These are phyloP conservation scores for Peromyscus aztecus DNA, from an alignment of 2,797 vertebrate genomes.

Conservation along the genomic window DNA sequence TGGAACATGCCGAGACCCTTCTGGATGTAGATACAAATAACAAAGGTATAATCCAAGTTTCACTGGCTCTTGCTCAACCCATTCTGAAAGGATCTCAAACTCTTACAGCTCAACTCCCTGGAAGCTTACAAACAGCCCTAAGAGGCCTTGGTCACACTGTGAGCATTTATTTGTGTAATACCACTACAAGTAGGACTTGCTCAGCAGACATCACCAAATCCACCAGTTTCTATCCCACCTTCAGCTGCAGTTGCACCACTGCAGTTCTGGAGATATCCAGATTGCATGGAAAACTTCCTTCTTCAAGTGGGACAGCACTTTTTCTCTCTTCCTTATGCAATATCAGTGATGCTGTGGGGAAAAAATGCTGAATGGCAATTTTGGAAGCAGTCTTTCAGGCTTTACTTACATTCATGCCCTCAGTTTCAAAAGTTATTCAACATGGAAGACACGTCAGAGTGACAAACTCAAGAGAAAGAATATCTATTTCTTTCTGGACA, in stretches of 20 bases:
- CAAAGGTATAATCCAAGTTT: constrained; percentile 12
- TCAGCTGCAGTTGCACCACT: neutral
- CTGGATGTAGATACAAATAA: neutral
- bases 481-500: neutral
- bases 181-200: neutral
- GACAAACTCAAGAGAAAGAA: neutral
- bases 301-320: fast-evolving
- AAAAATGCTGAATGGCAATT: neutral
- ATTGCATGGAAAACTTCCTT: fast-evolving
- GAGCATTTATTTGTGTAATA: neutral
- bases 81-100: neutral
- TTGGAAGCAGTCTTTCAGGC: neutral
- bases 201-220: neutral
- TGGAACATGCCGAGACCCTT: neutral
- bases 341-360: neutral
- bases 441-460: neutral
- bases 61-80: neutral
- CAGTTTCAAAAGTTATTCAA: constrained; percentile 47
- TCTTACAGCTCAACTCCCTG: neutral
- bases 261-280: neutral
- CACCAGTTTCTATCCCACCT: neutral
- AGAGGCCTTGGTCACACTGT: neutral
- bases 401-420: neutral
- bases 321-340: neutral
- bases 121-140: neutral